phyloP scores from a whole-genome alignment of 2,888 invertebrate species.

The Cosmia trapezina region DNA sequence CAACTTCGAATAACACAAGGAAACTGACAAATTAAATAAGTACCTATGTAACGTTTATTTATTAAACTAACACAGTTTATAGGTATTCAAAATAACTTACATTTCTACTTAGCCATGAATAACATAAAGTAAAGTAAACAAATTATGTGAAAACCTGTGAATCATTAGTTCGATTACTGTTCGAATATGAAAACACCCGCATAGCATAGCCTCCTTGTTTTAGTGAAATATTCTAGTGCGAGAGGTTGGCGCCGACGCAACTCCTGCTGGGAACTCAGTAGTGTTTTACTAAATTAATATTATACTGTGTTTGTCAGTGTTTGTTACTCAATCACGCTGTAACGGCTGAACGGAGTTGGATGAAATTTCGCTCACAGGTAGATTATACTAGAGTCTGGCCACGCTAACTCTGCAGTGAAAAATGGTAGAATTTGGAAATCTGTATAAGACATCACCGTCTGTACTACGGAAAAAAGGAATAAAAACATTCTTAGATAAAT shows the following conservation, averaged over 20 bases:
- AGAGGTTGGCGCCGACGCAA: not conserved
- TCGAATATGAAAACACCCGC: constrained; percentile 55
- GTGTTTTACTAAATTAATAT: not conserved
- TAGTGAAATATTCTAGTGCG: constrained; percentile 4
- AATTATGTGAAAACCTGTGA: constrained; percentile 38
- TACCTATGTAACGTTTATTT: constrained; percentile 16
- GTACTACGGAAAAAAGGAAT: too few species aligned
- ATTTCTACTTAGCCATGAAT: constrained; percentile 35
- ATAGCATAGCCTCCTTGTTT: constrained; percentile 37
- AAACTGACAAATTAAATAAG: constrained; percentile 18
- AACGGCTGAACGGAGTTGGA: not conserved
- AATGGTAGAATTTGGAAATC: too few species aligned
- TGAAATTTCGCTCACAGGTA: not conserved
- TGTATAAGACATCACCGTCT: too few species aligned
- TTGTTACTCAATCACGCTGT: not conserved
- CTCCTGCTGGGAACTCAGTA: not conserved
- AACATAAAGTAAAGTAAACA: constrained; percentile 29
- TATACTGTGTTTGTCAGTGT: constrained; percentile 1
- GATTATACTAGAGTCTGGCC: too few species aligned
- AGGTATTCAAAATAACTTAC: constrained; percentile 21
- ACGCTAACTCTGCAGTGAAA: too few species aligned
- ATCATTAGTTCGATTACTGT: constrained; percentile 32
- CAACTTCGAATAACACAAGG: not conserved
- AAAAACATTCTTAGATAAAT: too few species aligned
- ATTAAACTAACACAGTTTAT: constrained; percentile 17